phyloP scores from a whole-genome alignment of 2,113 vertebrate species.

The Macroglossus sobrinus region DNA sequence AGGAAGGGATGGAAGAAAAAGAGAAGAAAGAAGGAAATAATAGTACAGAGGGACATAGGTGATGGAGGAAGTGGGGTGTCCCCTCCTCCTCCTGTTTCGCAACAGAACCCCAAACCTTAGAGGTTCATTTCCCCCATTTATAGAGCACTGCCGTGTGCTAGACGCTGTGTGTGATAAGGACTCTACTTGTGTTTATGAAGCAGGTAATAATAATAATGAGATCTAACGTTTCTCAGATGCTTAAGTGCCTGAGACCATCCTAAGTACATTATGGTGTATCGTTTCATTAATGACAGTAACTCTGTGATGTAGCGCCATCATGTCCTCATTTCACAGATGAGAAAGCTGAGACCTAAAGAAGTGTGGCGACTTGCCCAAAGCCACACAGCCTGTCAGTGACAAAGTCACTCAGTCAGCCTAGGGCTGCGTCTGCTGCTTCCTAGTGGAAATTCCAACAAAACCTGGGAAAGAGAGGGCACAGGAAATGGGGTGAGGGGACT shows the following conservation, averaged over 20 bases:
- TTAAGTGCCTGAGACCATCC: not conserved
- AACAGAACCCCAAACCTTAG: not conserved
- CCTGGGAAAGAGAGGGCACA: not conserved
- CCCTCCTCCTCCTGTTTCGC: not conserved
- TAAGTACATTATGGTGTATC: not conserved
- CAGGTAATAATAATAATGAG: too few relatives aligned
- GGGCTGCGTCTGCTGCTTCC: not conserved
- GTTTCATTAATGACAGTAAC: not conserved
- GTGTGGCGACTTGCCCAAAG: not conserved
- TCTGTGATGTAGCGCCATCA: fast-evolving
- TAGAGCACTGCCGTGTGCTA: not conserved
- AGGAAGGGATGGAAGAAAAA: not conserved
- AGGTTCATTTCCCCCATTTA: not conserved
- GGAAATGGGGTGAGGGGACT: not conserved
- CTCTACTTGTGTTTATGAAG: not conserved
- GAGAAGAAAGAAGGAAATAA: not conserved
- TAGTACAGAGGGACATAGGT: not conserved
- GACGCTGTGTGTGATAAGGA: not conserved
- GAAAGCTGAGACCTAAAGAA: not conserved
- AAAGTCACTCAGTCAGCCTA: not conserved
- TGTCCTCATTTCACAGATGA: not conserved
- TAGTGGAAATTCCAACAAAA: not conserved
- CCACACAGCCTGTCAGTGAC: not conserved
- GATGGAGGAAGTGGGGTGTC: not conserved
- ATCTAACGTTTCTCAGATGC: not conserved